These are phyloP conservation scores for Orthonyx spaldingii DNA, from an alignment of 2,113 vertebrate species.

Conservation along the genomic window DNA sequence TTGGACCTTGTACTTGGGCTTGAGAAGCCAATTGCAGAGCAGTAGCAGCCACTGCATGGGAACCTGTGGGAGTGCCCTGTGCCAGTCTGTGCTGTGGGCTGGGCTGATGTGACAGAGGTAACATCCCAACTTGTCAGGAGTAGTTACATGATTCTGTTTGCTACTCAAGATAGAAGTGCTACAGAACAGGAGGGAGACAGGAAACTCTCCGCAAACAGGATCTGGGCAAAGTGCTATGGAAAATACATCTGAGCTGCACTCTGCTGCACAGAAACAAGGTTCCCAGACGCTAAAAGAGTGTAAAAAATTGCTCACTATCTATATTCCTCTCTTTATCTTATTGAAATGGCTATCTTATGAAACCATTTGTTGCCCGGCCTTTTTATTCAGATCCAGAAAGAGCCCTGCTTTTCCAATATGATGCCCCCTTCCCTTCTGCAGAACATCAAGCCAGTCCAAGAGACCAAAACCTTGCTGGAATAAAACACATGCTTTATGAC, in stretches of 20 bases:
- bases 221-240: neutral
- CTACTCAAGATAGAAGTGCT: neutral
- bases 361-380: neutral
- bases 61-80: neutral
- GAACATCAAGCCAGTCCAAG: neutral
- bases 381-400: neutral
- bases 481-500: neutral
- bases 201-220: neutral
- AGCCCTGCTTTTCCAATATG: neutral
- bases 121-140: neutral
- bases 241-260: neutral
- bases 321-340: neutral
- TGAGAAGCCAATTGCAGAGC: neutral
- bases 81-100: neutral
- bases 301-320: neutral
- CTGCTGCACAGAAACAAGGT: neutral
- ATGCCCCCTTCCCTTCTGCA: neutral
- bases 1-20: neutral
- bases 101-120: neutral
- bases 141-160: neutral
- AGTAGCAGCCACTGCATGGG: neutral
- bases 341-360: neutral
- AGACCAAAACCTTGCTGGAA: neutral
- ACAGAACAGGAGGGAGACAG: neutral
- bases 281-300: neutral